These are phyloP conservation scores for Tanypteryx hageni DNA, from an alignment of 2,888 invertebrate genomes.

Conservation along the genomic window DNA sequence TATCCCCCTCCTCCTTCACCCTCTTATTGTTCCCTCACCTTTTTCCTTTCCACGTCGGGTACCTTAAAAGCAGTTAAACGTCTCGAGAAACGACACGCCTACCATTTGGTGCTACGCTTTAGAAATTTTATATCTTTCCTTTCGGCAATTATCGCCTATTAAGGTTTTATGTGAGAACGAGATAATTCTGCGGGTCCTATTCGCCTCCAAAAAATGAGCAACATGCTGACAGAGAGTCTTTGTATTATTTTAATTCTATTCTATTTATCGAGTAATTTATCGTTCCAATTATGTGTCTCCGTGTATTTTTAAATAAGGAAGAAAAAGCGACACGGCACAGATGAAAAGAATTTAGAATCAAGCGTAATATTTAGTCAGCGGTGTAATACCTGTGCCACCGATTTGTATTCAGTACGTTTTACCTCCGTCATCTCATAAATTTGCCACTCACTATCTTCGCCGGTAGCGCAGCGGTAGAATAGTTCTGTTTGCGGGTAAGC, in stretches of 20 bases:
- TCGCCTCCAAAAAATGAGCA: too few species aligned
- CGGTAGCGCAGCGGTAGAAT: background rate
- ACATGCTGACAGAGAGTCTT: background rate
- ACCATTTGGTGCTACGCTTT: background rate
- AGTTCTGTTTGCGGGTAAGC: background rate
- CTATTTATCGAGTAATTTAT: background rate
- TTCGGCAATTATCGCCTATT: background rate
- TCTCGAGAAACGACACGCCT: background rate
- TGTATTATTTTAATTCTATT: background rate
- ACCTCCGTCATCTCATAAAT: background rate
- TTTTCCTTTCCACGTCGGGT: background rate
- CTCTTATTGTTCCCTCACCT: background rate
- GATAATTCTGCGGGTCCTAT: too few species aligned
- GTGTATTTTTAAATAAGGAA: too few species aligned
- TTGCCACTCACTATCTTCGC: background rate
- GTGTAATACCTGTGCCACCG: too few species aligned
- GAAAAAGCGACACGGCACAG: too few species aligned
- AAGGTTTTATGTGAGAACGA: background rate
- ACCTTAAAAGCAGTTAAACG: background rate
- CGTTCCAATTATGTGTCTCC: too few species aligned
- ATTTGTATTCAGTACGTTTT: too few species aligned
- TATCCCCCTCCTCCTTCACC: background rate
- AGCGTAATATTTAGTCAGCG: too few species aligned
- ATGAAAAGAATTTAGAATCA: too few species aligned
- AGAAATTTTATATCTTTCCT: background rate